Base-by-base conservation (phyloP, 2,113 vertebrate species). In the Carlito syrichta region DNA sequence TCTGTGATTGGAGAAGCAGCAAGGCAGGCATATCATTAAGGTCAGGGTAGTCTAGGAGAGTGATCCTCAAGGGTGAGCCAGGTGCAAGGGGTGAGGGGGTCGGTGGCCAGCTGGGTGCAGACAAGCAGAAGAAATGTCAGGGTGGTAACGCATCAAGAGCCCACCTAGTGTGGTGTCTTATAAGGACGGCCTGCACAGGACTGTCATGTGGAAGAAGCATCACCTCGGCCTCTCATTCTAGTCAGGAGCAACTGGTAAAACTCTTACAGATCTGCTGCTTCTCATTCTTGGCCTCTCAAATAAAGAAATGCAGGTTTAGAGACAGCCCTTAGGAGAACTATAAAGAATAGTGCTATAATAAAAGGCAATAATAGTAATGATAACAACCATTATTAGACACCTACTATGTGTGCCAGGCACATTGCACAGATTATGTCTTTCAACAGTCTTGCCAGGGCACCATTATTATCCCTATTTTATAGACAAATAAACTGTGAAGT, bases 261-360 rank as follows among this genome's bases (percentile, higher is more conserved):
- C 48, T 69, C 52, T 81, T 86, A 43, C 5, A 60, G 27, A 77
- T 27, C 40, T 12, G 3, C 45, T 78, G 19, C 48, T 86, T 84
- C 74, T 82, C 12, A 23, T n/a, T 50, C 69, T 90, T 43, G 30
- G 62, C 45, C 9, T 92, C 76, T 60, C 68, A 63, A 35, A 56
- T 35, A 40, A 43, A 89, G 85, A 79, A 58, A 19, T 54, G 62
- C 12, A 79, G 56, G 13, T 90, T 89, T 92, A 82, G 25, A 52
- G 45, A 50, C 43, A 50, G 40, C 25, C 25, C 32, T 62, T 60
- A 35, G 35, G 20, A 20, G 45, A 81, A 48, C 35, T 38, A 35
- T 48, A 63, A 76, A 25, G 50, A 68, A 50, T n/a, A 48, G 73
- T 48, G 54, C 14, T 22, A 1, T 17, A 10, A 38, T 69, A 66